Evolutionary conservation across 2,113 vertebrate species (phyloP), one percentile per base, ranked within the genome.

Genomic region (Crotalus helleri): DNA sequence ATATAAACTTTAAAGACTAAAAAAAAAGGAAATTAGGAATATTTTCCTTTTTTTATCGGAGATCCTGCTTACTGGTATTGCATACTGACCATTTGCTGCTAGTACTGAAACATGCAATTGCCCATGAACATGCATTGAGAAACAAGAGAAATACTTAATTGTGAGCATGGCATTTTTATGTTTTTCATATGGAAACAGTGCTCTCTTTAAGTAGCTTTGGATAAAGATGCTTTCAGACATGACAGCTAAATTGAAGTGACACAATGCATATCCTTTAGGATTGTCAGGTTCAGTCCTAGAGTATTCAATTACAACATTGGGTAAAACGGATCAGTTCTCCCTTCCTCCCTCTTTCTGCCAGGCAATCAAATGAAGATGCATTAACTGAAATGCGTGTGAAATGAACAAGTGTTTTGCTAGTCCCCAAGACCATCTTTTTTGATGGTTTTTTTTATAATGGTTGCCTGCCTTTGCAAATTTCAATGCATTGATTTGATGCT

Each of bases 401-500:
- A 5, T 23, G 0, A 5, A 0, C 0, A 0, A 0, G 0, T 17
- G 0, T 39, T 2, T 39, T 0, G 0, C 4, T 0, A 0, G 0
- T 0, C 12, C 23, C 0, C 0, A 6, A 44, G 17, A 0, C 17
- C 2, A 0, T 11, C 26, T 39, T 6, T 9, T 61, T 1, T 49
- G 33, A 55, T 17, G 21, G 88, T 59, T 0, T 51, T 33, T 51
- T 51, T 51, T 8, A 51, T 51, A 21, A 8, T 0, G 0, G 69
- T 0, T 1, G 87, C 86, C 59, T 23, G 23, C 0, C 0, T 0
- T 0, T 9, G 0, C 0, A 0, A 0, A 54, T 55, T 88, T 17
- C 54, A 94, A 13, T 12, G 46, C 17, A 1, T 10, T 0, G 33
- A 17, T 54, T 87, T 91, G 12, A 0, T 85, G 1, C 51, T 3